phyloP scores from a whole-genome alignment of 2,113 vertebrate species.

The Chrysochloris asiatica region DNA sequence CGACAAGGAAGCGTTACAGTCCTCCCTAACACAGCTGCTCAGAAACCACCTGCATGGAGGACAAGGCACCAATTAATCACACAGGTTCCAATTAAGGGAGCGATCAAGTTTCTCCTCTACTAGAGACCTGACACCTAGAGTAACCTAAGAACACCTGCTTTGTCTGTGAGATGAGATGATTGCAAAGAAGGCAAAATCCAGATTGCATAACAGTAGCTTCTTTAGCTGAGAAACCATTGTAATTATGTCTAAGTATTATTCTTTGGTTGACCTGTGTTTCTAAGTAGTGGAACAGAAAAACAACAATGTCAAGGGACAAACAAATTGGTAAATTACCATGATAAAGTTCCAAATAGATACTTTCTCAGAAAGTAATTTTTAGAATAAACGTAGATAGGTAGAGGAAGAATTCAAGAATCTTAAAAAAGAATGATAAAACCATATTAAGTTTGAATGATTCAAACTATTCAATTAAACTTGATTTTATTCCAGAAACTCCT shows the following conservation, averaged over 20 bases:
- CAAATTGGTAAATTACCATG: rapidly evolving
- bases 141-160: neutral
- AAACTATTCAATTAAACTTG: rapidly evolving
- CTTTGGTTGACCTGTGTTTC: neutral
- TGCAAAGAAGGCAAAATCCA: rapidly evolving
- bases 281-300: no score
- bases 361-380: neutral
- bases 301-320: neutral
- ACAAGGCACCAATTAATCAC: neutral
- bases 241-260: neutral
- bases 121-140: neutral
- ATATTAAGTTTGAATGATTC: neutral
- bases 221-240: neutral
- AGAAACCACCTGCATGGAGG: neutral
- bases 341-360: neutral
- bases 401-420: neutral
- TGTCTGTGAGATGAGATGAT: neutral
- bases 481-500: neutral
- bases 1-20: neutral
- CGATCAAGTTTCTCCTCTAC: neutral
- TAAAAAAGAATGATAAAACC: neutral
- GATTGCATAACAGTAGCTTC: rapidly evolving
- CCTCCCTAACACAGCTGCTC: neutral
- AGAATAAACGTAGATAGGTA: neutral
- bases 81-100: neutral